Evolutionary conservation across 2,797 vertebrate species (phyloP), one percentile per base, ranked within the genome.

Genomic region (Diglossa cyanea): DNA sequence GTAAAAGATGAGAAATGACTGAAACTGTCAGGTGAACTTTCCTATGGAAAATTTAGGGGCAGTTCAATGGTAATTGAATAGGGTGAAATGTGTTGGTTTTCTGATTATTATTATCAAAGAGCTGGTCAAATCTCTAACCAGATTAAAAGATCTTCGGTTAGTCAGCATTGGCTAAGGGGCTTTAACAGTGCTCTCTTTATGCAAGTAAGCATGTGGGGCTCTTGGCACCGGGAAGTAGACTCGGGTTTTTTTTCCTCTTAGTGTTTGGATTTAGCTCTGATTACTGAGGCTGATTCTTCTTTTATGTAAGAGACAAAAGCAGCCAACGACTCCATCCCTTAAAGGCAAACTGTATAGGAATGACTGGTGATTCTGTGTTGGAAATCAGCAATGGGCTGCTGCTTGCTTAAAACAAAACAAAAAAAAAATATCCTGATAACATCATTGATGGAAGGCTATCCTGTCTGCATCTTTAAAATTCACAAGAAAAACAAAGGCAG

Each of bases 261-360:
- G 20, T 68, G 51, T 71, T 93, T 86, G 95, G 51, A 50, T 71
- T 86, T 66, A 70, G 80, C 70, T 95, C 93, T 92, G 63, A 76
- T 96, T 77, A 90, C 85, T 88, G 74, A 91, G 81, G 75, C 89
- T 75, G 91, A 97, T 96, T 97, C 91, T 97, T 95, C 95, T 88
- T 94, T 83, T 86, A 79, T 90, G 63, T 53, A n/a, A 90, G 76
- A 95, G 81, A 95, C 77, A 92, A 95, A 95, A 91, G 35, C 79
- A 86, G 42, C 45, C 67, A 87, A 80, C 3, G 81, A 76, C 70
- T 90, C 91, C 25, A 53, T 94, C 74, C 85, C 9, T 93, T 93
- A 92, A 93, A 95, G 72, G 39, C 1, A 12, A 95, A 62, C 93
- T 81, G 71, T 31, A 35, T 66, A 0, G 7, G 71, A 93, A 73